Evolutionary conservation across 2,113 vertebrate species (phyloP).

Genomic region (Acanthochromis polyacanthus): DNA sequence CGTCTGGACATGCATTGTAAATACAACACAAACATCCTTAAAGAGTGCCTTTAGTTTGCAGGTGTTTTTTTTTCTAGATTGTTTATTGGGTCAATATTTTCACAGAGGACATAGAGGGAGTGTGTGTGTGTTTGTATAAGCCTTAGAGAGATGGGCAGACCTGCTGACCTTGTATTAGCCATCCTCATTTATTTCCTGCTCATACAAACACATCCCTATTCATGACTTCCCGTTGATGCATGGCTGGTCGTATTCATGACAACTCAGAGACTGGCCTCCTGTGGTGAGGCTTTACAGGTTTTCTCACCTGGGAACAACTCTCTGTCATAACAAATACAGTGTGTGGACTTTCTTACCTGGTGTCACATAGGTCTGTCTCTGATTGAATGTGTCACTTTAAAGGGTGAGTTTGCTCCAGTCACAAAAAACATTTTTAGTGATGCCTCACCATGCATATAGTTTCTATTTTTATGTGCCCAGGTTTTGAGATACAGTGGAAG

Average conservation of each 20-base stretch:
- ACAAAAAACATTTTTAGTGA: background rate
- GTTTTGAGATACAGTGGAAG: conserved; percentile 13
- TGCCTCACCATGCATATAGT: conserved; percentile 4
- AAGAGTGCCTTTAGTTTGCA: background rate
- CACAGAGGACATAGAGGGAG: background rate
- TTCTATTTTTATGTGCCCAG: background rate
- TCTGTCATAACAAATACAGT: conserved; percentile 15
- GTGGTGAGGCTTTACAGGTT: conserved; percentile 17
- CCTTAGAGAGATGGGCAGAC: background rate
- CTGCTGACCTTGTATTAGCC: conserved; percentile 22
- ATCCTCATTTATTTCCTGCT: conserved; percentile 33
- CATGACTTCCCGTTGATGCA: conserved; percentile 16
- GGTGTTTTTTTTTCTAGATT: background rate
- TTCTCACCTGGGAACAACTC: conserved; percentile 9
- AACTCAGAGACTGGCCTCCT: conserved; percentile 18
- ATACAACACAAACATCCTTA: conserved; percentile 38
- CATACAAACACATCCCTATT: conserved; percentile 44
- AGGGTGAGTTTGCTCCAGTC: background rate
- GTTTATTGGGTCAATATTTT: conserved; percentile 14
- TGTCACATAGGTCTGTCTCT: conserved; percentile 2
- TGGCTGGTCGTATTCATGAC: conserved; percentile 31
- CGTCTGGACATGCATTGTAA: conserved; percentile 47
- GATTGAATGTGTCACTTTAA: conserved; percentile 28
- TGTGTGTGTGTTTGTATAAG: background rate
- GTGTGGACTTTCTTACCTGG: background rate